Evolutionary conservation across 2,113 vertebrate species (phyloP).

Genomic region (Sylvilagus bachmani): DNA sequence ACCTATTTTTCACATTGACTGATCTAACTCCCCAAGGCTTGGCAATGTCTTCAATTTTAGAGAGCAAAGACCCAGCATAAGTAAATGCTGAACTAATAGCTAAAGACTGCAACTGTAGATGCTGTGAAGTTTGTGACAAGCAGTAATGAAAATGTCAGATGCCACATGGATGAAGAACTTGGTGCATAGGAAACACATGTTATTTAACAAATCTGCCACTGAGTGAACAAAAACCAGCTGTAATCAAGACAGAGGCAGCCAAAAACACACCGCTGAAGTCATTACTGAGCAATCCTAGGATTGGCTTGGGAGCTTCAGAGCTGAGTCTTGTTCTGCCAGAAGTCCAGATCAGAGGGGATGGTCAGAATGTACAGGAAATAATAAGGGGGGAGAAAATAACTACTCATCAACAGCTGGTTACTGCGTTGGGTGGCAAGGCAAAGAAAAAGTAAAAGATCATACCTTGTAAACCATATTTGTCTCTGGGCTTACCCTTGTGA

Average conservation of each 20-base stretch:
- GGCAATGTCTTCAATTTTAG: not conserved
- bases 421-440: not conserved
- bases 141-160: slow-evolving; percentile 77
- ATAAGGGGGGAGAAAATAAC: not conserved
- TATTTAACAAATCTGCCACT: slow-evolving; percentile 66
- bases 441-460: not conserved
- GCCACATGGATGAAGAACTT: slow-evolving; percentile 64
- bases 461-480: not conserved
- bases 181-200: slow-evolving; percentile 49
- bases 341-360: not conserved
- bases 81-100: slow-evolving; percentile 54
- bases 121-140: slow-evolving; percentile 58
- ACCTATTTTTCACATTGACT: not conserved
- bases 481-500: not conserved
- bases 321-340: not conserved
- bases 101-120: slow-evolving; percentile 18
- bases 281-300: not conserved
- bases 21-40: not conserved
- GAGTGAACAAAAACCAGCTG: slow-evolving; percentile 58
- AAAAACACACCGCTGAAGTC: not conserved
- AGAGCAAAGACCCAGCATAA: not conserved
- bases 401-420: not conserved
- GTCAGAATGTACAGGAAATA: not conserved
- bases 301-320: not conserved
- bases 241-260: slow-evolving; percentile 66